Conservation (phyloP, 53 echinoderm and acorn worm species). For the Paracentrotus lividus region DNA sequence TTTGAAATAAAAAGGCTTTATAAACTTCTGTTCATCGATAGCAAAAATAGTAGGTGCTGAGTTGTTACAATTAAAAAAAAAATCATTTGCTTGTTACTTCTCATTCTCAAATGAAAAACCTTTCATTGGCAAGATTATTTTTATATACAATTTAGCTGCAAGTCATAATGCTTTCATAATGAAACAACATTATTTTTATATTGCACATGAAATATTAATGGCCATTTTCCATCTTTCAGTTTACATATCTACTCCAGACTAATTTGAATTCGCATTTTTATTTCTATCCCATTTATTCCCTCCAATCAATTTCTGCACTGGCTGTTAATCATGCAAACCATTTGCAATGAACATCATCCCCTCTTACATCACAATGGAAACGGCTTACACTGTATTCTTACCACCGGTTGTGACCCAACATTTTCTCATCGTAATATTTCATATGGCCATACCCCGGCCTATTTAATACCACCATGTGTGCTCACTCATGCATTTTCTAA, state of each 20-base stretch:
- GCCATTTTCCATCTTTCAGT: background rate
- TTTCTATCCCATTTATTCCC: background rate
- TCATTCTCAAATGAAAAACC: too few relatives aligned
- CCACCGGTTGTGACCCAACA: background rate
- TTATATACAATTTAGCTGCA: too few relatives aligned
- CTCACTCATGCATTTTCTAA: too few relatives aligned
- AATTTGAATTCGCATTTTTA: background rate
- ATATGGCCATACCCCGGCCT: too few relatives aligned
- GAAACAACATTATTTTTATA: background rate
- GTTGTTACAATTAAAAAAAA: background rate
- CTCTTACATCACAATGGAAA: background rate
- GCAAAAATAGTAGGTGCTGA: too few relatives aligned
- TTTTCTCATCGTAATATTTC: too few relatives aligned
- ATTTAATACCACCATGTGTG: too few relatives aligned
- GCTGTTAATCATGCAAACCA: slow-evolving; percentile 6
- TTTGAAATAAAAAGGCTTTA: too few relatives aligned
- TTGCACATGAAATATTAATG: background rate
- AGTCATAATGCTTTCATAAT: too few relatives aligned
- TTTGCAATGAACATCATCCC: slow-evolving; percentile 4
- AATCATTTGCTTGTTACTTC: background rate
- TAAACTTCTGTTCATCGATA: too few relatives aligned
- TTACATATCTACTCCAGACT: background rate
- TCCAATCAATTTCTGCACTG: background rate
- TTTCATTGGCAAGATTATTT: too few relatives aligned
- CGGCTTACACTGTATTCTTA: background rate